phyloP scores from a whole-genome alignment of 2,113 vertebrate species.

The Periophthalmus modestus region DNA sequence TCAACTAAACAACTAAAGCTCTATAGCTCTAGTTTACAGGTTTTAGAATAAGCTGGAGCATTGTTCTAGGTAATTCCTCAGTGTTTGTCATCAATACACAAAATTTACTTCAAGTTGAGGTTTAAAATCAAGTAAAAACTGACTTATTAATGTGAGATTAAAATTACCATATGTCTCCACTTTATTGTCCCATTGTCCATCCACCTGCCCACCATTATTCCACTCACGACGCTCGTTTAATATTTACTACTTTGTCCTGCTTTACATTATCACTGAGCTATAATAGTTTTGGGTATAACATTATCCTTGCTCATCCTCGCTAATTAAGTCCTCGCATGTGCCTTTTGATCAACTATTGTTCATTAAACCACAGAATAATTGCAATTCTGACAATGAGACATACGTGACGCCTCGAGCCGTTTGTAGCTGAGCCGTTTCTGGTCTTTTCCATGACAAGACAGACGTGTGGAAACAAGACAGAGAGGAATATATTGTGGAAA shows the following conservation, averaged over 20 bases:
- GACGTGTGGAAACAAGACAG: slow-evolving; percentile 34
- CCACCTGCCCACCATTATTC: no score
- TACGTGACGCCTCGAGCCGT: slow-evolving; percentile 19
- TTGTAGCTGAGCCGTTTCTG: slow-evolving; percentile 33
- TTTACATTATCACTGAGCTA: neutral
- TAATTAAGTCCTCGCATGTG: neutral
- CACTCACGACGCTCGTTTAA: neutral
- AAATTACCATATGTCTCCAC: neutral
- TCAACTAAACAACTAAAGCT: no score
- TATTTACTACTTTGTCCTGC: neutral
- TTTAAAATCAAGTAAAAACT: neutral
- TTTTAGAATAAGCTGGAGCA: no score
- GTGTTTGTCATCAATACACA: no score
- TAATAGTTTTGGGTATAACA: neutral
- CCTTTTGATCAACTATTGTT: slow-evolving; percentile 19
- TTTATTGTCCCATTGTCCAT: no score
- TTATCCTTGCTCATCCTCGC: neutral
- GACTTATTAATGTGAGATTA: neutral
- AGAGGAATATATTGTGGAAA: slow-evolving; percentile 42
- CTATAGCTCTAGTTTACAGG: no score
- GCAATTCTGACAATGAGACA: slow-evolving; percentile 53
- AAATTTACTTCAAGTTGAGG: no score
- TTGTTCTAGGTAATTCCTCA: no score
- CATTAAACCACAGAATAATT: slow-evolving; percentile 18
- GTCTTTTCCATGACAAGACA: slow-evolving; percentile 35